Percentiles rank a stretch among this genome's conserved stretches.
phyloP scores from a whole-genome alignment of 1,140 invertebrate genomes.

The Rhopalosiphum maidis region DNA sequence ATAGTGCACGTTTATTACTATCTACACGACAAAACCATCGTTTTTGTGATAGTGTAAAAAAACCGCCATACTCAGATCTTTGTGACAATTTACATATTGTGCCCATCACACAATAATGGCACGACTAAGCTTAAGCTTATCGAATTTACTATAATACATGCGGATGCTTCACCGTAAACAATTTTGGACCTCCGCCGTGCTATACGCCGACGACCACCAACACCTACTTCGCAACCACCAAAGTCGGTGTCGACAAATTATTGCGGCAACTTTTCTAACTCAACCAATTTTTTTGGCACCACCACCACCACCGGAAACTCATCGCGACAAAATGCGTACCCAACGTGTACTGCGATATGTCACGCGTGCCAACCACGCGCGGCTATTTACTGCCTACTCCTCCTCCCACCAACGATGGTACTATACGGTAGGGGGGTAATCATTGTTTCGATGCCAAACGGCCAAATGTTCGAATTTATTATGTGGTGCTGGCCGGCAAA shows the following conservation, averaged over 20 bases:
- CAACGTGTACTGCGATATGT: background rate
- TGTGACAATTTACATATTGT: background rate
- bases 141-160: background rate
- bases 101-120: too few species aligned
- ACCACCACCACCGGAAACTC: background rate
- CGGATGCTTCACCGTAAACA: background rate
- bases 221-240: background rate
- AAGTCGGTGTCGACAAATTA: background rate
- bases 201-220: background rate
- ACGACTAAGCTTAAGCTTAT: background rate
- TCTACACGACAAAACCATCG: too few species aligned
- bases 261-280: background rate
- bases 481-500: slow-evolving; percentile 19
- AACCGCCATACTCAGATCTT: background rate
- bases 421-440: background rate
- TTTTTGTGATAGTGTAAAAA: background rate
- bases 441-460: slow-evolving; percentile 54
- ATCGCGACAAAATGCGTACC: background rate
- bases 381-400: background rate
- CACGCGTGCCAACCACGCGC: background rate
- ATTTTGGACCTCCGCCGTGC: background rate
- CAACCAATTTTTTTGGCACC: slow-evolving; percentile 9
- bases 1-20: background rate
- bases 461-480: slow-evolving; percentile 25
- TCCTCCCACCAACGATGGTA: too few species aligned